phyloP scores from a whole-genome alignment of 2,888 invertebrate genomes.

The Archips xylosteana region DNA sequence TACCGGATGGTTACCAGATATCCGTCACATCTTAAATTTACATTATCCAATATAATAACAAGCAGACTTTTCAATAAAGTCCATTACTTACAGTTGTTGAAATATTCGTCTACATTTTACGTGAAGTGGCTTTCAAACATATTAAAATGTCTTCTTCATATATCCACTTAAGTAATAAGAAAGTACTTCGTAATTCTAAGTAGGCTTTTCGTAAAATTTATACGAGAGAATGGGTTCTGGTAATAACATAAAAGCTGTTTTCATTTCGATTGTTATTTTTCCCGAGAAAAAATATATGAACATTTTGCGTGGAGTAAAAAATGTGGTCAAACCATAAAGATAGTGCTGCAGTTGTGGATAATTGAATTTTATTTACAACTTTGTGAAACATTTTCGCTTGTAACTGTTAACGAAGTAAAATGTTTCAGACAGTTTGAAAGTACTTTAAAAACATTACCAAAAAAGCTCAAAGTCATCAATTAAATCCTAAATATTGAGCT shows the following conservation, averaged over 20 bases:
- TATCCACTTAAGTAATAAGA: conserved; percentile 32
- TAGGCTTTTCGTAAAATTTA: conserved; percentile 22
- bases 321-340: background rate
- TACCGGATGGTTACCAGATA: no score
- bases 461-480: no score
- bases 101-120: background rate
- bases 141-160: conserved; percentile 7
- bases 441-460: no score
- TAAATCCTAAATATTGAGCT: no score
- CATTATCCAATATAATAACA: no score
- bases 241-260: conserved; percentile 22
- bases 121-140: conserved; percentile 1
- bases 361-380: background rate
- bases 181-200: conserved; percentile 22
- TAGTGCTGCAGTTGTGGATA: background rate
- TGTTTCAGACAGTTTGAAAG: background rate
- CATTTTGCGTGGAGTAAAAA: background rate
- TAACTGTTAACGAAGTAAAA: background rate
- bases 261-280: conserved; percentile 29
- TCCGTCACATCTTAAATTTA: no score
- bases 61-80: background rate
- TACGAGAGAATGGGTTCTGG: conserved; percentile 3
- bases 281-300: background rate
- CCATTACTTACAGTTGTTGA: background rate
- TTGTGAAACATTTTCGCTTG: background rate